phyloP scores from a whole-genome alignment of 92 coral and sea anemone genomes.

The Siderastrea siderea region DNA sequence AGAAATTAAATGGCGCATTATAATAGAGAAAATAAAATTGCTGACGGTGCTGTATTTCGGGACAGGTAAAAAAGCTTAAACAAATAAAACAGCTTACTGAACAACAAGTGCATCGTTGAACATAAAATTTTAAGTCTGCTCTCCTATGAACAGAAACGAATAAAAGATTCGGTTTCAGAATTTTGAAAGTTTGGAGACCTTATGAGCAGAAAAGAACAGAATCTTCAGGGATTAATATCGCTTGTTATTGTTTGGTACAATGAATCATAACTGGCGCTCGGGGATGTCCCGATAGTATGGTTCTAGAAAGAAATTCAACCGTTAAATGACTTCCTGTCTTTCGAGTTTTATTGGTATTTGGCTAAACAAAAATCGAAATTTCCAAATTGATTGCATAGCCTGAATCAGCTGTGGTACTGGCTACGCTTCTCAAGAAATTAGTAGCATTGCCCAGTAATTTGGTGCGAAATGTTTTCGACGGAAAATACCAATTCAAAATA shows the following conservation, averaged over 20 bases:
- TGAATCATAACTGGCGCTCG: background rate
- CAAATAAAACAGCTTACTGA: background rate
- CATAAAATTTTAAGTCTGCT: background rate
- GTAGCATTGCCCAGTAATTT: background rate
- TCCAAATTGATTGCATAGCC: background rate
- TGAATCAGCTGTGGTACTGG: too few relatives aligned
- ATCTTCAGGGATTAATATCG: background rate
- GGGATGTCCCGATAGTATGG: background rate
- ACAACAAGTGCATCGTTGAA: background rate
- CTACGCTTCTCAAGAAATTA: background rate
- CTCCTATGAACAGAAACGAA: background rate
- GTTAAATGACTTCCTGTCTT: background rate
- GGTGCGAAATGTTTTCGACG: slow-evolving; percentile 5
- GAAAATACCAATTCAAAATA: slow-evolving; percentile 18
- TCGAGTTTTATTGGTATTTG: background rate
- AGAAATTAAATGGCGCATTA: too few relatives aligned
- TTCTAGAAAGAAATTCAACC: background rate
- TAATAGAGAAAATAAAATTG: background rate
- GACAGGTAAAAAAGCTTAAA: background rate
- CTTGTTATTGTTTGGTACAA: slow-evolving; percentile 6
- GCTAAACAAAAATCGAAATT: background rate
- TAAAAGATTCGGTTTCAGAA: background rate
- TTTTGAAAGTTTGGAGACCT: background rate
- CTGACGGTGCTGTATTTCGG: slow-evolving; percentile 9
- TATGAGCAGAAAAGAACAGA: background rate